A percentile compares a stretch with the other conserved stretches of the same genome.
Evolutionary conservation across 1,140 invertebrate species (phyloP).

Genomic region (Limonius californicus): DNA sequence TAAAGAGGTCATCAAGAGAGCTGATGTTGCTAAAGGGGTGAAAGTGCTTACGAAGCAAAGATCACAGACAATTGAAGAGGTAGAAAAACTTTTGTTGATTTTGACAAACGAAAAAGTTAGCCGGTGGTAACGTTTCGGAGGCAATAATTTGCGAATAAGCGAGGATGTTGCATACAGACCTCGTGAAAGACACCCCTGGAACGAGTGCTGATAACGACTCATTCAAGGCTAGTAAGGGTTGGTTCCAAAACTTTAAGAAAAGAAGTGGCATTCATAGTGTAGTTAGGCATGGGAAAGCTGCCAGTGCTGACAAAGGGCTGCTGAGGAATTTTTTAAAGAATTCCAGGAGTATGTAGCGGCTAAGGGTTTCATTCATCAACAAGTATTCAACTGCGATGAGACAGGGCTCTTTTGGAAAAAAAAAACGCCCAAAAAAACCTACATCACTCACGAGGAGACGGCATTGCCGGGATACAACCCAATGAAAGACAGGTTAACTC

Average conservation of each 20-base stretch:
- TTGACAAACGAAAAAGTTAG: too few relatives aligned
- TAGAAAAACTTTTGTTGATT: too few relatives aligned
- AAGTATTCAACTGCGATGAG: slow-evolving; percentile 47
- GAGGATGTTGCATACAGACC: too few relatives aligned
- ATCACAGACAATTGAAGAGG: too few relatives aligned
- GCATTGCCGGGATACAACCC: slow-evolving; percentile 19
- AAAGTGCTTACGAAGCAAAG: too few relatives aligned
- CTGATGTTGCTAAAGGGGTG: too few relatives aligned
- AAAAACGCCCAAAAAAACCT: slow-evolving; percentile 5
- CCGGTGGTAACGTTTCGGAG: too few relatives aligned
- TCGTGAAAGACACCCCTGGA: too few relatives aligned
- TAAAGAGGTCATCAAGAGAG: too few relatives aligned
- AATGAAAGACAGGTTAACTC: slow-evolving; percentile 19
- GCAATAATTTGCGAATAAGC: too few relatives aligned
- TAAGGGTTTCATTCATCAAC: slow-evolving; percentile 38
- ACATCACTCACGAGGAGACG: slow-evolving; percentile 15
- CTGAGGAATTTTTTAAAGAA: too few relatives aligned
- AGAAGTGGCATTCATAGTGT: not conserved
- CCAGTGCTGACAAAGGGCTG: slow-evolving; percentile 25
- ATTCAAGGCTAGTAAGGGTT: slow-evolving; percentile 35
- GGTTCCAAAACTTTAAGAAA: slow-evolving; percentile 26
- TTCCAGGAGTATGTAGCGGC: slow-evolving; percentile 44
- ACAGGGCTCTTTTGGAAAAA: slow-evolving; percentile 43
- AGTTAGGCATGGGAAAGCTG: slow-evolving; percentile 13
- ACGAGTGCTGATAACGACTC: too few relatives aligned